Evolutionary conservation across 2,113 vertebrate genomes (phyloP).

Genomic region (Myotis lucifugus): DNA sequence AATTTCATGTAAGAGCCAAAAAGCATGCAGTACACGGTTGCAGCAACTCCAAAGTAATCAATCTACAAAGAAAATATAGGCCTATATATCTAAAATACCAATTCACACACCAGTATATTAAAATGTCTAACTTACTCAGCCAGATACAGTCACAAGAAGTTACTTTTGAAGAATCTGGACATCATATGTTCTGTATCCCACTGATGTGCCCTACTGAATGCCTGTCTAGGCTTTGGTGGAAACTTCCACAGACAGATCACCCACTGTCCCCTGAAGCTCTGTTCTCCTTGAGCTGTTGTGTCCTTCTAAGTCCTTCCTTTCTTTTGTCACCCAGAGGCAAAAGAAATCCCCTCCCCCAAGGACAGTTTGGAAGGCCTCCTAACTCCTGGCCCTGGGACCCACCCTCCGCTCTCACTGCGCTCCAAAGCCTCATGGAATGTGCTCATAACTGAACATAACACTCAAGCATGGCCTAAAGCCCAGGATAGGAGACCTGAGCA

Average conservation of each 20-base stretch:
- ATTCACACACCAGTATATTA: not conserved
- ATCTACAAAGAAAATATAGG: constrained; percentile 83
- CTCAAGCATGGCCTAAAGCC: not conserved
- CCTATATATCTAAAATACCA: not conserved
- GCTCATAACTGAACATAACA: not conserved
- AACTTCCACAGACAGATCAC: not conserved
- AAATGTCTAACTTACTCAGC: not conserved
- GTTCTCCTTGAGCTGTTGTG: not conserved
- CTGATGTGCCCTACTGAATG: not conserved
- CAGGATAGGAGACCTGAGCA: not conserved
- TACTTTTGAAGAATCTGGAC: constrained; percentile 9
- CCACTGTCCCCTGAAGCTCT: not conserved
- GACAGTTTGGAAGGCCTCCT: not conserved
- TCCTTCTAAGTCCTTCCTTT: not conserved
- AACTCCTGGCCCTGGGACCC: not conserved
- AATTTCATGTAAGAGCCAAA: constrained; percentile 96
- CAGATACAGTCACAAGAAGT: not conserved
- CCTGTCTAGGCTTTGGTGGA: not conserved
- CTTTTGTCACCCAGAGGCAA: not conserved
- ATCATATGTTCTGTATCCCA: not conserved
- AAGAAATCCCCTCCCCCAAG: not conserved
- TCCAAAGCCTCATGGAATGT: not conserved
- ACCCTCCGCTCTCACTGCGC: not conserved
- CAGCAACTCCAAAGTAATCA: constrained; percentile 95
- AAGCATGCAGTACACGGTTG: constrained; percentile 94